Evolutionary conservation across 2,113 vertebrate genomes (phyloP).

Genomic region (Turdus rufiventris): DNA sequence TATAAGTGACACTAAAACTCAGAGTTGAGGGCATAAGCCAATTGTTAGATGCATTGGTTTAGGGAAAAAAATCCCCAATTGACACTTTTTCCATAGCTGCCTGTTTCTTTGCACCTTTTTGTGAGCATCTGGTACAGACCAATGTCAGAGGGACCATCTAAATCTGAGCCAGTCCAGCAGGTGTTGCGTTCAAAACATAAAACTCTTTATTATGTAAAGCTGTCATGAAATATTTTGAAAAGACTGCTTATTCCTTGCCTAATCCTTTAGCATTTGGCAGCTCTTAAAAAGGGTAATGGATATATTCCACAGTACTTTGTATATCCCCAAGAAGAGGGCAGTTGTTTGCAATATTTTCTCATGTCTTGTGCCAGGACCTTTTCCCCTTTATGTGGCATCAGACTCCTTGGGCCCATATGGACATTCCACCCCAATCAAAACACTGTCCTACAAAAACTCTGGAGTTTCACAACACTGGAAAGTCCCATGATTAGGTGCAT

Average conservation of each 20-base stretch:
- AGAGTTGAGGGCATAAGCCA: background rate
- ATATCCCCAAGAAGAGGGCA: background rate
- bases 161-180: conserved; percentile 17
- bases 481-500: accelerated
- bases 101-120: background rate
- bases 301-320: background rate
- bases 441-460: background rate
- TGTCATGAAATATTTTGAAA: conserved; percentile 28
- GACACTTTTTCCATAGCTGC: background rate
- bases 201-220: conserved; percentile 18
- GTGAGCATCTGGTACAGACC: background rate
- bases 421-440: background rate
- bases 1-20: conserved; percentile 19
- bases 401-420: accelerated
- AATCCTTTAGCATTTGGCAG: background rate
- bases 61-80: background rate
- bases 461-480: background rate
- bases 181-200: conserved; percentile 18
- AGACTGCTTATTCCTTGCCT: background rate
- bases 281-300: background rate
- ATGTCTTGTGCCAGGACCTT: background rate
- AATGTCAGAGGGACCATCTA: background rate
- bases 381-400: background rate
- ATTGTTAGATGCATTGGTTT: background rate
- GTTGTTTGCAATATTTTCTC: background rate